Conservation (phyloP, 2,888 invertebrate genomes). For the Onthophagus sagittarius region DNA sequence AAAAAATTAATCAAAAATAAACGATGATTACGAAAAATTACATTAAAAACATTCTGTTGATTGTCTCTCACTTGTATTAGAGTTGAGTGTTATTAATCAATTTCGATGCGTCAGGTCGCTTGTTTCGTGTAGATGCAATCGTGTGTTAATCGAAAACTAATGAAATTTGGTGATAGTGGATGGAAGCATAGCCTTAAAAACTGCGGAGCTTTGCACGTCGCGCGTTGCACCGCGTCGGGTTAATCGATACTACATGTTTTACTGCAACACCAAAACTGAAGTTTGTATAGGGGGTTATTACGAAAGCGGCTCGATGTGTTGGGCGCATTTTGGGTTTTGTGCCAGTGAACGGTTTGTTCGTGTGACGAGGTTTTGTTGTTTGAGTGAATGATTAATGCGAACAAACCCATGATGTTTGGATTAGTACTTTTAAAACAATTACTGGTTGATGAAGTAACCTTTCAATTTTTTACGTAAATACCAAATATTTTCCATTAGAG, state of each 20-base stretch:
- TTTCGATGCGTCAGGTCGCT: neutral
- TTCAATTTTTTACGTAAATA: neutral
- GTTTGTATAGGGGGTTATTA: neutral
- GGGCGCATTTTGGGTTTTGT: neutral
- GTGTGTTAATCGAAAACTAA: neutral
- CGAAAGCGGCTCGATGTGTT: neutral
- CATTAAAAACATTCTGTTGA: neutral
- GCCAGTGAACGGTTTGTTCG: neutral
- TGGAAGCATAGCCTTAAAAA: neutral
- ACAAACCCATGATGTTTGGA: neutral
- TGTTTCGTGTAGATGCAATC: neutral
- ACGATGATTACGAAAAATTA: neutral
- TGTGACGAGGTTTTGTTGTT: neutral
- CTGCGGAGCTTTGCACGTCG: neutral
- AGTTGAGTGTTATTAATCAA: neutral
- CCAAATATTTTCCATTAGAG: neutral
- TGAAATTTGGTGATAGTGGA: neutral
- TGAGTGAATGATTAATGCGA: neutral
- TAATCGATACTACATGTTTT: neutral
- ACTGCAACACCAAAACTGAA: neutral
- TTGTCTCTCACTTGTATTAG: neutral
- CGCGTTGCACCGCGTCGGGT: neutral
- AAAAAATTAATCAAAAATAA: no score
- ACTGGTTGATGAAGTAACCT: neutral
- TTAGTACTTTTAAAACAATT: neutral